phyloP scores from a whole-genome alignment of 1,140 invertebrate species.

The Teleopsis dalmanni region DNA sequence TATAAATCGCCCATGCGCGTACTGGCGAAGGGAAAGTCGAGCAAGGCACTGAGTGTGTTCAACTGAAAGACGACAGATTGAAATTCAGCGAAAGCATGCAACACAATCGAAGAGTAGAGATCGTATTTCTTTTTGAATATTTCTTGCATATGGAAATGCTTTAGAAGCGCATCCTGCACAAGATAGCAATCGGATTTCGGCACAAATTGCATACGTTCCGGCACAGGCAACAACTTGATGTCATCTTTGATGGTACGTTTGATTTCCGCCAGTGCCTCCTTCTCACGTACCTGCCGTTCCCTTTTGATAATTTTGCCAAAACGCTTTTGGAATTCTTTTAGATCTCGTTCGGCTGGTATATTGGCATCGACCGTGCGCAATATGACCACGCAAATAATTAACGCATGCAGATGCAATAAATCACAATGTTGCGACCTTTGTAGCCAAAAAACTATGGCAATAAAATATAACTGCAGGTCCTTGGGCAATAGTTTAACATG shows the following conservation, averaged over 20 bases:
- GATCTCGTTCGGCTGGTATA: slow-evolving; percentile 49
- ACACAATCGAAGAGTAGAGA: slow-evolving; percentile 51
- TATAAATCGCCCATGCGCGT: slow-evolving; percentile 52
- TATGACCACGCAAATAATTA: slow-evolving; percentile 55
- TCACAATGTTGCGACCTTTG: slow-evolving; percentile 48
- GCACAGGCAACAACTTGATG: slow-evolving; percentile 26
- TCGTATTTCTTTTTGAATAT: slow-evolving; percentile 53
- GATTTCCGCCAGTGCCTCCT: slow-evolving; percentile 18
- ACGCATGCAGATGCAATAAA: slow-evolving; percentile 50
- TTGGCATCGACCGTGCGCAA: slow-evolving; percentile 55
- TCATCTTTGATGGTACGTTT: slow-evolving; percentile 23
- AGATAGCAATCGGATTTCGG: slow-evolving; percentile 53
- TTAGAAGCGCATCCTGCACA: slow-evolving; percentile 52
- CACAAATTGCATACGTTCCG: slow-evolving; percentile 46
- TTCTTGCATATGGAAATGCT: slow-evolving; percentile 56
- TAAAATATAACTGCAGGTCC: slow-evolving; percentile 56
- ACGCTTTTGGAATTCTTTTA: slow-evolving; percentile 41
- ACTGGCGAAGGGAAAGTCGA: slow-evolving; percentile 50
- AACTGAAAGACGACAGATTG: slow-evolving; percentile 58
- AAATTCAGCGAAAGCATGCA: slow-evolving; percentile 66
- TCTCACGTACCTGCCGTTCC: slow-evolving; percentile 25
- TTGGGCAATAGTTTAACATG: slow-evolving; percentile 48
- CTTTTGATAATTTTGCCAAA: slow-evolving; percentile 33
- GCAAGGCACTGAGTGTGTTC: slow-evolving; percentile 57
- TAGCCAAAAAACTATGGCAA: slow-evolving; percentile 61